Conservation (phyloP, 2,888 invertebrate genomes). For the Unio delphinus region DNA sequence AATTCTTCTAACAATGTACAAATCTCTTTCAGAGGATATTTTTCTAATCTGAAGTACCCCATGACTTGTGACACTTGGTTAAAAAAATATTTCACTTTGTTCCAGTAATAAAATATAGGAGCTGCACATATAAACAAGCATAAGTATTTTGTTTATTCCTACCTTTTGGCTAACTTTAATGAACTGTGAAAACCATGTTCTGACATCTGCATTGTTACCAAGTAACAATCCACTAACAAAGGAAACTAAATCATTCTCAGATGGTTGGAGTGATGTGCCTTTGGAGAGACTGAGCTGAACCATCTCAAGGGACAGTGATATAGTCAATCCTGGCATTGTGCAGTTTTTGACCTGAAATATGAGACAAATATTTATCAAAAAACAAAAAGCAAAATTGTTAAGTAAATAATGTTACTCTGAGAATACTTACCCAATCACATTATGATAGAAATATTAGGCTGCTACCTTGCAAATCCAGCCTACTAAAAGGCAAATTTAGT, state of each 20-base stretch:
- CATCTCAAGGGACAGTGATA: constrained; percentile 82
- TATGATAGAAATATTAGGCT: too few relatives aligned
- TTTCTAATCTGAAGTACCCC: too few relatives aligned
- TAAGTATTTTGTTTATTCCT: constrained; percentile 1
- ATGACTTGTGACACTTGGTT: too few relatives aligned
- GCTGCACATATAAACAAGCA: neutral
- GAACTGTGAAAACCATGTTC: constrained; percentile 94
- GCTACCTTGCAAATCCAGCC: too few relatives aligned
- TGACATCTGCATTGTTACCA: constrained; percentile 89
- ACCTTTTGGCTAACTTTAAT: constrained; percentile 84
- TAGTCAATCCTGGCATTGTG: constrained; percentile 89
- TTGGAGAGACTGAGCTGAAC: constrained; percentile 69
- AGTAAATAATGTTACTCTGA: too few relatives aligned
- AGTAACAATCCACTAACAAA: constrained; percentile 91
- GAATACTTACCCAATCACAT: too few relatives aligned
- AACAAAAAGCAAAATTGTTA: too few relatives aligned
- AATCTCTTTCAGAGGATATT: too few relatives aligned
- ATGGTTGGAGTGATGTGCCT: constrained; percentile 68
- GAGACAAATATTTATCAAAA: neutral
- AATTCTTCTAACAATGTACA: too few relatives aligned
- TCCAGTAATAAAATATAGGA: neutral
- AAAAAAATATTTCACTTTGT: neutral
- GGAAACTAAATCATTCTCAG: constrained; percentile 78
- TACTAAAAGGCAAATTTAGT: too few relatives aligned
- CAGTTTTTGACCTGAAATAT: constrained; percentile 81